Evolutionary conservation across 2,113 vertebrate species (phyloP).

Genomic region (Sula dactylatra): DNA sequence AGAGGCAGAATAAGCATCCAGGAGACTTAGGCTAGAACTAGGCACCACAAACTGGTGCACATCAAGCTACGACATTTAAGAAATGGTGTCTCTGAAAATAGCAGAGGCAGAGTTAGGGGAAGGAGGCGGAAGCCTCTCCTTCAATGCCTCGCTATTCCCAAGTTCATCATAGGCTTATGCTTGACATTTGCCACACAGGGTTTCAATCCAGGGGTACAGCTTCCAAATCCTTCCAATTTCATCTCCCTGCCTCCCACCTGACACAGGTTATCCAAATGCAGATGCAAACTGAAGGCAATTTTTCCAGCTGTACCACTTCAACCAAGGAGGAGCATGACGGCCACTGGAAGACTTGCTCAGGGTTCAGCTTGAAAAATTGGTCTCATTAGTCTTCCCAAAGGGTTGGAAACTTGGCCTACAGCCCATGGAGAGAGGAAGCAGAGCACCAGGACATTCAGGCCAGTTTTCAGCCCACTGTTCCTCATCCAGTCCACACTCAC

Average conservation of each 20-base stretch:
- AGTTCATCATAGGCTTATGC: not conserved
- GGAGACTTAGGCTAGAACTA: not conserved
- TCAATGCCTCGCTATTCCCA: not conserved
- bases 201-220: not conserved
- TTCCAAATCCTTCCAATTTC: not conserved
- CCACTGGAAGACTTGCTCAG: not conserved
- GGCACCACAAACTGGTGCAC: not conserved
- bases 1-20: not conserved
- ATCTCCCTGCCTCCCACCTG: not conserved
- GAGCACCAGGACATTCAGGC: not conserved
- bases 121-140: not conserved
- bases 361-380: not conserved
- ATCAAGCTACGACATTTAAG: not conserved
- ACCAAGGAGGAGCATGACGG: not conserved
- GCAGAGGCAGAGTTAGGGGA: not conserved
- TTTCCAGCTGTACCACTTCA: not conserved
- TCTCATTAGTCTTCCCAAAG: not conserved
- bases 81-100: rapidly evolving
- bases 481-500: not conserved
- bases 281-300: not conserved
- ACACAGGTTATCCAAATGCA: not conserved
- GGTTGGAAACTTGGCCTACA: not conserved
- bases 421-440: not conserved
- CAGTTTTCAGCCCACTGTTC: not conserved
- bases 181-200: not conserved